A percentile compares a stretch with the other conserved stretches of the same genome.
phyloP scores from a whole-genome alignment of 1,140 invertebrate genomes.

The Halesus radiatus region DNA sequence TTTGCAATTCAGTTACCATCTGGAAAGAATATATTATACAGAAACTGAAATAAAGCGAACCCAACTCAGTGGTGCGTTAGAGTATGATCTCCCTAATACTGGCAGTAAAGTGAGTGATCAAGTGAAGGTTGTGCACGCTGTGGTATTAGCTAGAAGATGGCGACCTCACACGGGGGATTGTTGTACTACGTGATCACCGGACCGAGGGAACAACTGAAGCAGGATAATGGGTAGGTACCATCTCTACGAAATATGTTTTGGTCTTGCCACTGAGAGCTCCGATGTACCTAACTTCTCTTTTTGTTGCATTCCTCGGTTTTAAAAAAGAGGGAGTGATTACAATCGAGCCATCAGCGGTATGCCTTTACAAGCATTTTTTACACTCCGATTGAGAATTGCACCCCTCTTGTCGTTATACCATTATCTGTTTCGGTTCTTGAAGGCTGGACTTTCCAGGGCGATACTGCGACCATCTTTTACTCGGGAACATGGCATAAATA shows the following conservation, averaged over 20 bases:
- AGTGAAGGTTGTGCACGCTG: background rate
- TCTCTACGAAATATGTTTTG: slow-evolving; percentile 44
- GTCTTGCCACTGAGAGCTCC: background rate
- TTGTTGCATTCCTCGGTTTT: too few species aligned
- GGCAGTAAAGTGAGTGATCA: background rate
- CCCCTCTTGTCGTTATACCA: too few species aligned
- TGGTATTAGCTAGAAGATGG: slow-evolving; percentile 63
- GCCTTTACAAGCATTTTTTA: too few species aligned
- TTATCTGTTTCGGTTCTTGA: too few species aligned
- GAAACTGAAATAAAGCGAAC: background rate
- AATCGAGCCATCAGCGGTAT: too few species aligned
- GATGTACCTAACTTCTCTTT: too few species aligned
- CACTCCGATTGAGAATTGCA: too few species aligned
- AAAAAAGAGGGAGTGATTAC: too few species aligned
- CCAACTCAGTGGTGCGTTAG: background rate
- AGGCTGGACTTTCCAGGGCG: too few species aligned
- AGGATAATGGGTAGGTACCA: slow-evolving; percentile 41
- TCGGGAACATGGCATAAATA: too few species aligned
- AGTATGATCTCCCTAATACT: background rate
- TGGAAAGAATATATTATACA: background rate
- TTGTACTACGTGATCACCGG: slow-evolving; percentile 77
- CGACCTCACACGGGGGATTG: slow-evolving; percentile 74
- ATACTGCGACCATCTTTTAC: too few species aligned
- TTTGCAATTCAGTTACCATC: too few species aligned
- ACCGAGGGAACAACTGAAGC: slow-evolving; percentile 65